Base-by-base conservation (phyloP, 2,113 vertebrate genomes). In the Neolamprologus caudopunctatus region DNA sequence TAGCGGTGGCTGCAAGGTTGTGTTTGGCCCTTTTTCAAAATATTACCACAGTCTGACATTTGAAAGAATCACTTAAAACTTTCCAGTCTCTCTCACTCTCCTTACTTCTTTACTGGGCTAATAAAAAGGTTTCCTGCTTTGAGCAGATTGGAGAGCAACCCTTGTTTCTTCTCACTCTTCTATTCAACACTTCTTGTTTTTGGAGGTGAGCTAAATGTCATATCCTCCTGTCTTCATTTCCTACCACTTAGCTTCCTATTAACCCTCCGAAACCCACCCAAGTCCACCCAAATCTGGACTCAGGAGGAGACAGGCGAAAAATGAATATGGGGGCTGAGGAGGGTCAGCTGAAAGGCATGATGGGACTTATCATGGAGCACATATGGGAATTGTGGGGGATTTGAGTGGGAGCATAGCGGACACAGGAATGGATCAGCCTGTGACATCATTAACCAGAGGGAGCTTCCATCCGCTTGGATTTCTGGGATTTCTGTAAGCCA, bases 401-500 rank as follows among this genome's bases (percentile, higher is more conserved):
- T 96, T 95, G 93, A 90, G 86, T 4, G 80, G 80, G 81, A 94
- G 93, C 91, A 88, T 94, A 51, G 94, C 94, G 68, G 95, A 95
- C 95, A 95, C 89, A 57, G 87, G 91, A 91, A 93, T 87, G 95
- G 95, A 95, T 95, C 95, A 96, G 94, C 92, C 89, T 83, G 93
- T 95, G 95, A 96, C 96, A 96, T 95, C 94, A 95, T 96, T 96
- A 96, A 96, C 96, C 94, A 94, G 57, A 63, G 89, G 90, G 91
- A 93, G 94, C 92, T 93, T 94, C 94, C 94, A 92, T 92, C 89
- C 86, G 75, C 92, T 93, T 81, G 94, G 91, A 93, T 95, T 94
- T 91, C 89, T 93, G 90, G 93, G 94, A 95, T 96, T 95, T 95
- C 94, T 66, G 88, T 94, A 95, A 96, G 93, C 95, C 94, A 92